These are phyloP conservation scores for Catagonus wagneri DNA, from an alignment of 2,113 vertebrate genomes.

Conservation along the genomic window DNA sequence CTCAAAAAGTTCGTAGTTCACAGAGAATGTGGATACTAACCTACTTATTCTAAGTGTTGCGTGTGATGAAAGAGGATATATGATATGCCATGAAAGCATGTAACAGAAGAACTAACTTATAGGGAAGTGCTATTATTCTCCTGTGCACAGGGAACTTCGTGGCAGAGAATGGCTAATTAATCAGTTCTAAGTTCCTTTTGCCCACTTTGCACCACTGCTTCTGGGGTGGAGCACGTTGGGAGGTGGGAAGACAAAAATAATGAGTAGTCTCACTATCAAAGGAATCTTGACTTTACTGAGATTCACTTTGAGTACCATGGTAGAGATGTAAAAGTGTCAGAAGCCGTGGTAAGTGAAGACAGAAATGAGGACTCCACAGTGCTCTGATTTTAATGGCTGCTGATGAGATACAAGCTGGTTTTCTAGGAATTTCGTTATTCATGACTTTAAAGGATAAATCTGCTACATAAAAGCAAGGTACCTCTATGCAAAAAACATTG, in stretches of 20 bases:
- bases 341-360: neutral
- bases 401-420: neutral
- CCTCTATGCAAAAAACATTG: neutral
- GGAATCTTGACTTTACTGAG: neutral
- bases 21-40: neutral
- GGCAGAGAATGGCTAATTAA: neutral
- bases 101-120: neutral
- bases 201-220: neutral
- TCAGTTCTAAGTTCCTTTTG: neutral
- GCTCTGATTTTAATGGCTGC: too few relatives aligned
- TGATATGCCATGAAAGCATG: neutral
- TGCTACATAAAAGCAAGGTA: neutral
- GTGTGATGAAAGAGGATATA: neutral
- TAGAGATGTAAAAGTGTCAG: neutral
- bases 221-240: neutral
- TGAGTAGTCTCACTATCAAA: neutral
- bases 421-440: neutral
- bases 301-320: conserved; percentile 7
- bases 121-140: too few relatives aligned
- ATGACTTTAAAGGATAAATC: neutral
- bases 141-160: neutral
- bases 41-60: neutral
- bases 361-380: neutral
- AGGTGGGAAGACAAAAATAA: neutral
- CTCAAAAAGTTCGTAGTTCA: neutral